Conservation (phyloP, 2,113 vertebrate genomes). For the Caloenas nicobarica region DNA sequence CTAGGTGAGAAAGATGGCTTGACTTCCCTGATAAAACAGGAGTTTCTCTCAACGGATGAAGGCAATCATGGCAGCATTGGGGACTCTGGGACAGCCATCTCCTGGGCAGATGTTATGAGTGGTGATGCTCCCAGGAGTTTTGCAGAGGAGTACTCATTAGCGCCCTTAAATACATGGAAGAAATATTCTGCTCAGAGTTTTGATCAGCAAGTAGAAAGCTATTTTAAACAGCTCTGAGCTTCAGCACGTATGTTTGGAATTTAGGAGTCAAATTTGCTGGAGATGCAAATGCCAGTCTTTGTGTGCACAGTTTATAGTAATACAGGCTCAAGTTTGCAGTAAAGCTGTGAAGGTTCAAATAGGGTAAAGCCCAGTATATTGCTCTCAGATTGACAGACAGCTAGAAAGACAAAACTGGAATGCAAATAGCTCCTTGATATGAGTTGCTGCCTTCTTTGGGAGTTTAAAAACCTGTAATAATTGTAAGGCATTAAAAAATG, state of each 20-base stretch:
- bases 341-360: neutral
- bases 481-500: constrained; percentile 21
- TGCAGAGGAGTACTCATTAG: neutral
- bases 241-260: neutral
- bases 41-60: neutral
- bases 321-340: neutral
- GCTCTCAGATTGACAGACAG: neutral
- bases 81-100: neutral
- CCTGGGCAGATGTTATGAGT: neutral
- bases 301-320: neutral
- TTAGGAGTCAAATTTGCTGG: neutral
- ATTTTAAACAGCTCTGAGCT: neutral
- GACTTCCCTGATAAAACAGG: neutral
- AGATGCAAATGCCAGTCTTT: neutral
- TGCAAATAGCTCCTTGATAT: neutral
- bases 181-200: constrained; percentile 17
- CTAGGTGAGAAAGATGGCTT: neutral
- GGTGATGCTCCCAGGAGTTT: neutral
- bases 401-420: neutral
- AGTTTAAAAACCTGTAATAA: constrained; percentile 14
- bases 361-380: neutral
- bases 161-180: neutral
- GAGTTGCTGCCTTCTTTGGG: neutral
- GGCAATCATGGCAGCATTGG: neutral
- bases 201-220: constrained; percentile 31